Evolutionary conservation across 2,113 vertebrate species (phyloP).

Genomic region (Bostrychus sinensis): DNA sequence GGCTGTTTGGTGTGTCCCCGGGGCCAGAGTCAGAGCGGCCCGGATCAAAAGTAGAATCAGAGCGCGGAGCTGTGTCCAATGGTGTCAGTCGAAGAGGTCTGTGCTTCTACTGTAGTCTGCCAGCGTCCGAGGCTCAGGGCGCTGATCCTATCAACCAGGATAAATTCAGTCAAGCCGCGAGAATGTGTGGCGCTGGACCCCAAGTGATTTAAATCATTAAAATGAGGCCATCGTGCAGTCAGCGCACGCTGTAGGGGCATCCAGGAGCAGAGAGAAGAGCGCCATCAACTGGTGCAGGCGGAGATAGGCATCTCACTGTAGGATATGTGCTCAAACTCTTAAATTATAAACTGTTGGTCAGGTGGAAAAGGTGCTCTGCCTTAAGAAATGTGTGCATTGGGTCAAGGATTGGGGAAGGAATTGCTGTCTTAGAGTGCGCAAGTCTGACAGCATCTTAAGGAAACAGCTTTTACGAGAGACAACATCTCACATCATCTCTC

Average conservation of each 20-base stretch:
- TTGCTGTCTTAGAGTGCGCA: conserved; percentile 19
- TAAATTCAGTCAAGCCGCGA: conserved; percentile 75
- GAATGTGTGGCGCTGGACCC: conserved; percentile 66
- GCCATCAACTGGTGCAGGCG: conserved; percentile 74
- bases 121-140: conserved; percentile 67
- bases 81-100: conserved; percentile 68
- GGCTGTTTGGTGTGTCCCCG: conserved; percentile 66
- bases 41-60: conserved; percentile 76
- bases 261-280: conserved; percentile 72
- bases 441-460: conserved; percentile 37
- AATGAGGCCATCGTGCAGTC: conserved; percentile 72
- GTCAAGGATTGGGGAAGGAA: conserved; percentile 5
- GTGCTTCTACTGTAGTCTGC: conserved; percentile 70
- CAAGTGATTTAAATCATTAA: conserved; percentile 76
- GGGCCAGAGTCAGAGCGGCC: conserved; percentile 64
- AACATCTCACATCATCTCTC: conserved; percentile 64
- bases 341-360: neutral
- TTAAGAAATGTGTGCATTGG: neutral
- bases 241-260: conserved; percentile 42
- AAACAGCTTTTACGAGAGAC: conserved; percentile 51
- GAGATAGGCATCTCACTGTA: conserved; percentile 55
- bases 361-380: neutral
- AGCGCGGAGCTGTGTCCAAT: conserved; percentile 70
- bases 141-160: conserved; percentile 74
- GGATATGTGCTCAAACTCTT: conserved; percentile 24